phyloP scores from a whole-genome alignment of 2,797 vertebrate species.

The Pantherophis vulpinus region DNA sequence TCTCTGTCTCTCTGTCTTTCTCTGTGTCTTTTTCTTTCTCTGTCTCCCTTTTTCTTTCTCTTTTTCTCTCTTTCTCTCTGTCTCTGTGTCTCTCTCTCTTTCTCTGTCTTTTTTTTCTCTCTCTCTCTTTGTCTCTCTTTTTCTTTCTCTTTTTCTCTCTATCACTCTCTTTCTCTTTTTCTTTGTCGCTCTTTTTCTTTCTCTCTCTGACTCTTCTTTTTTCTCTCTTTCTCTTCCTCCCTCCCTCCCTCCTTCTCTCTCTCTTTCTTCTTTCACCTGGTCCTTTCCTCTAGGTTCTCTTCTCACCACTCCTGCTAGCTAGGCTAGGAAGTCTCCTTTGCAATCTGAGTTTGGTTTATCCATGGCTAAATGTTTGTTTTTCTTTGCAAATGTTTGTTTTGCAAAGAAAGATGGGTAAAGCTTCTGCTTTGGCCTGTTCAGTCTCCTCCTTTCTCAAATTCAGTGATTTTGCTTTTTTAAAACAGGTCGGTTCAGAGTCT shows the following conservation, averaged over 20 bases:
- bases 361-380: background rate
- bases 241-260: background rate
- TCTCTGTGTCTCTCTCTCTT: rapidly evolving
- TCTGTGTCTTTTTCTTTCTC: background rate
- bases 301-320: too few species aligned
- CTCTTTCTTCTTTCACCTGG: background rate
- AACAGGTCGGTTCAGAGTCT: background rate
- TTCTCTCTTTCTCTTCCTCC: background rate
- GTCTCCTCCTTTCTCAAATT: background rate
- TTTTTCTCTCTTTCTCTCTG: rapidly evolving
- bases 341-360: background rate
- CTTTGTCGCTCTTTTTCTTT: background rate
- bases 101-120: rapidly evolving
- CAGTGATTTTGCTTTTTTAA: background rate
- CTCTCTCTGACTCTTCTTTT: rapidly evolving
- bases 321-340: background rate
- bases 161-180: rapidly evolving
- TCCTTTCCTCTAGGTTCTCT: background rate
- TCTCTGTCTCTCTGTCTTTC: background rate
- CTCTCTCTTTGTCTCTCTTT: rapidly evolving
- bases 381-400: background rate
- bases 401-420: background rate
- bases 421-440: background rate
- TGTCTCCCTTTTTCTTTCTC: rapidly evolving
- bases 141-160: too few species aligned